These are phyloP conservation scores for Zingel zingel DNA, from an alignment of 2,113 vertebrate genomes.

Conservation along the genomic window DNA sequence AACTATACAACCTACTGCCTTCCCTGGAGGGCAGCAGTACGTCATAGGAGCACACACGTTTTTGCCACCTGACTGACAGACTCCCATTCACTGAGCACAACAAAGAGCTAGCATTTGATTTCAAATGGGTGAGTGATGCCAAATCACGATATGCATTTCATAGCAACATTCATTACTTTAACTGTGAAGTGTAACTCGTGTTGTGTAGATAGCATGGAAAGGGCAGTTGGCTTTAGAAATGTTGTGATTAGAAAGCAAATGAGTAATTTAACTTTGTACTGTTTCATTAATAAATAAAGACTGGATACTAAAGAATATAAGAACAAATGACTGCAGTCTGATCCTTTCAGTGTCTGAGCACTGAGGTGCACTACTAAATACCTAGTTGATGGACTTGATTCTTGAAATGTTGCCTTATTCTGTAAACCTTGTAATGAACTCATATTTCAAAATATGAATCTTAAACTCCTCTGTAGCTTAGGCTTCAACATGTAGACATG, in stretches of 20 bases:
- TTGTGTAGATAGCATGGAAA: not conserved
- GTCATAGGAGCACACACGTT: slow-evolving; percentile 52
- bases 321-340: slow-evolving; percentile 32
- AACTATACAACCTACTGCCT: slow-evolving; percentile 99
- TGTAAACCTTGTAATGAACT: slow-evolving; percentile 24
- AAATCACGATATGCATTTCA: not conserved
- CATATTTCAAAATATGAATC: slow-evolving; percentile 20
- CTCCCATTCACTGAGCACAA: not conserved
- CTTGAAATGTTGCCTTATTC: not conserved
- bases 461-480: slow-evolving; percentile 12
- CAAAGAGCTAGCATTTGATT: slow-evolving; percentile 1
- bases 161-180: not conserved
- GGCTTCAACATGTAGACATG: not conserved
- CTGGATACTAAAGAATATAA: not conserved
- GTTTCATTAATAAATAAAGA: slow-evolving; percentile 53
- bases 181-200: no score
- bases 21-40: slow-evolving; percentile 92
- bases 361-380: not conserved
- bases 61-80: not conserved
- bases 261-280: slow-evolving; percentile 1
- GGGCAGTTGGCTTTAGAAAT: not conserved
- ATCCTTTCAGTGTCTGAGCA: slow-evolving; percentile 22
- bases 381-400: slow-evolving; percentile 5
- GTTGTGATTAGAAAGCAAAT: not conserved
- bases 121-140: slow-evolving; percentile 50